Conservation (phyloP, 2,888 invertebrate genomes). For the Chrysolina haemoptera region DNA sequence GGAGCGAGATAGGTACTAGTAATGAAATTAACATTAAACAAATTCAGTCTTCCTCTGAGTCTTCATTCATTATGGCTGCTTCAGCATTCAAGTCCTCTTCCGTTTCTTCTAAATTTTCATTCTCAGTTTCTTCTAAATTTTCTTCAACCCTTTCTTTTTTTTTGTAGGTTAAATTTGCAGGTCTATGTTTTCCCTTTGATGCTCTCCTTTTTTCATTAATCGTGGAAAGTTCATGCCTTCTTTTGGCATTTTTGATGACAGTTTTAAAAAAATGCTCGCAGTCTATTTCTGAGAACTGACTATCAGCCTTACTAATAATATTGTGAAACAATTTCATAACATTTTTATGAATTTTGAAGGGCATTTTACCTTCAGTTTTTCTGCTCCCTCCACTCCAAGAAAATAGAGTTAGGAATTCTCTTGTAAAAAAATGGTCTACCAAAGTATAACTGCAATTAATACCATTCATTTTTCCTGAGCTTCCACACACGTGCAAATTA, state of each 20-base stretch:
- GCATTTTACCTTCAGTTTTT: neutral
- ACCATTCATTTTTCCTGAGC: constrained; percentile 16
- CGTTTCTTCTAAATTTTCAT: constrained; percentile 17
- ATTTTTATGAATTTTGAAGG: constrained; percentile 20
- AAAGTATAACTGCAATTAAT: constrained; percentile 22
- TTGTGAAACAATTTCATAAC: constrained; percentile 20
- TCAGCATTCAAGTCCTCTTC: constrained; percentile 18
- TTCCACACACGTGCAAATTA: constrained; percentile 18
- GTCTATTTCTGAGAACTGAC: too few species aligned
- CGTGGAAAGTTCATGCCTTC: too few species aligned
- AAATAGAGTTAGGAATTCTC: constrained; percentile 11
- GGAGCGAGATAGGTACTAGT: constrained; percentile 19
- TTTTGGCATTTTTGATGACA: too few species aligned
- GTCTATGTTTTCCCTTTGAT: too few species aligned
- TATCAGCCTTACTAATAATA: constrained; percentile 20
- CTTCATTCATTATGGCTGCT: constrained; percentile 18
- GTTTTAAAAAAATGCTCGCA: too few species aligned
- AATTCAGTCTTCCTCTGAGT: constrained; percentile 22
- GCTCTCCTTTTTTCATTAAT: too few species aligned
- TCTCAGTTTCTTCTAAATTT: constrained; percentile 4
- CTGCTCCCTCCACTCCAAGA: too few species aligned
- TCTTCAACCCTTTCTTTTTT: neutral
- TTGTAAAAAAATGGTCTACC: constrained; percentile 20
- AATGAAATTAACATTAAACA: constrained; percentile 14
- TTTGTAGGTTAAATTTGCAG: too few species aligned